Evolutionary conservation across 2,113 vertebrate species (phyloP).

Genomic region (Terrapene triunguis): DNA sequence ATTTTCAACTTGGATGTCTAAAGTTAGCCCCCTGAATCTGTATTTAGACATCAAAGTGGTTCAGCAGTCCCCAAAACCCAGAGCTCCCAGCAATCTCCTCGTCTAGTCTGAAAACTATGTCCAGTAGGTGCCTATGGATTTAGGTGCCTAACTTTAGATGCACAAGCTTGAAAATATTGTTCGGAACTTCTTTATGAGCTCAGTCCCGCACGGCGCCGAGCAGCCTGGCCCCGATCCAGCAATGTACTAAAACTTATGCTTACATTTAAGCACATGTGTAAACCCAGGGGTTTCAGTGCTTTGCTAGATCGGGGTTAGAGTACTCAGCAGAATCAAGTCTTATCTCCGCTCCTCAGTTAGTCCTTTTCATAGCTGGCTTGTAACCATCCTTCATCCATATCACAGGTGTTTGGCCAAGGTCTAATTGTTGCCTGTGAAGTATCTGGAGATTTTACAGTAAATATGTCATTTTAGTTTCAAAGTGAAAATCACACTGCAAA

Average conservation of each 20-base stretch:
- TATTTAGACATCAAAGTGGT: rapidly evolving
- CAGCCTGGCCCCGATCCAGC: background rate
- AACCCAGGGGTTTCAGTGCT: rapidly evolving
- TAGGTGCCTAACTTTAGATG: background rate
- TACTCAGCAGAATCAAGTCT: background rate
- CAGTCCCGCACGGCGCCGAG: background rate
- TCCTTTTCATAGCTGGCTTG: rapidly evolving
- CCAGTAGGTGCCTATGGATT: background rate
- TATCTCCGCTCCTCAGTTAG: rapidly evolving
- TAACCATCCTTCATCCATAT: rapidly evolving
- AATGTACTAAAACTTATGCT: background rate
- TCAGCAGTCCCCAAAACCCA: rapidly evolving
- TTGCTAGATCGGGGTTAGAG: rapidly evolving
- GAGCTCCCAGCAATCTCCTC: background rate
- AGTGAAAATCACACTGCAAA: background rate
- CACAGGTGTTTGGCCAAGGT: background rate
- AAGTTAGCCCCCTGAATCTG: rapidly evolving
- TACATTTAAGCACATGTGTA: background rate
- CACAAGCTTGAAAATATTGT: background rate
- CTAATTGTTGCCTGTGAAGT: rapidly evolving
- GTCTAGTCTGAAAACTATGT: background rate
- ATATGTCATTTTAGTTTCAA: background rate
- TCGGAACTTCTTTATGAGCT: background rate
- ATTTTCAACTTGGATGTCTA: rapidly evolving
- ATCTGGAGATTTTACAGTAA: rapidly evolving